These are phyloP conservation scores for Lithobius niger DNA, from an alignment of 1,140 invertebrate genomes.

Conservation along the genomic window DNA sequence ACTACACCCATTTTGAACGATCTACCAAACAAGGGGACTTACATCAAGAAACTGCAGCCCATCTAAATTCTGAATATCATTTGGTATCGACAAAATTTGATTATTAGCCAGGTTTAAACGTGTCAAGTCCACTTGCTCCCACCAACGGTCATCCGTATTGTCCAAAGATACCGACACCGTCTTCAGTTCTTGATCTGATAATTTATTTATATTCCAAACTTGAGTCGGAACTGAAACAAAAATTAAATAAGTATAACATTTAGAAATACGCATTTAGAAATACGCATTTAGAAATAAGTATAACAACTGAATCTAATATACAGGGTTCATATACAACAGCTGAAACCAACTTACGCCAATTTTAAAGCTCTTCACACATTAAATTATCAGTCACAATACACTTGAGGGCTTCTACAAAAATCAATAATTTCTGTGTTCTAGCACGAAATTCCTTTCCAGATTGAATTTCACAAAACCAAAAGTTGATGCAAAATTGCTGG, in stretches of 20 bases:
- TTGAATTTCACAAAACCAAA: no score
- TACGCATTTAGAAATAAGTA: no score
- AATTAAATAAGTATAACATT: conserved; percentile 22
- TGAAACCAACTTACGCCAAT: no score
- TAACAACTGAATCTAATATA: no score
- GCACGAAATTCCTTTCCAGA: no score
- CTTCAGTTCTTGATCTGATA: conserved; percentile 45
- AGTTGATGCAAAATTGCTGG: no score
- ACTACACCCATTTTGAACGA: no score
- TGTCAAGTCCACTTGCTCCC: conserved; percentile 64
- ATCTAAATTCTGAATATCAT: conserved; percentile 50
- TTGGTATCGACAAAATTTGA: conserved; percentile 46
- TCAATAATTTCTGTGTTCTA: no score
- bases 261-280: conserved; percentile 1
- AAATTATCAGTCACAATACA: no score
- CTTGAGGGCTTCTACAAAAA: no score
- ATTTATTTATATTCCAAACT: conserved; percentile 65
- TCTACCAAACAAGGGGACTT: conserved; percentile 29
- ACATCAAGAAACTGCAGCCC: conserved; percentile 57
- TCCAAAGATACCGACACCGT: conserved; percentile 46
- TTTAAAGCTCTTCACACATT: no score
- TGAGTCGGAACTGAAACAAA: conserved; percentile 52
- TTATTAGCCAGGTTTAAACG: conserved; percentile 71
- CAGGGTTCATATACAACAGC: no score
- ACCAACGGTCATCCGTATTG: conserved; percentile 56